Conservation (phyloP, 2,797 vertebrate species). For the Macropodus opercularis region DNA sequence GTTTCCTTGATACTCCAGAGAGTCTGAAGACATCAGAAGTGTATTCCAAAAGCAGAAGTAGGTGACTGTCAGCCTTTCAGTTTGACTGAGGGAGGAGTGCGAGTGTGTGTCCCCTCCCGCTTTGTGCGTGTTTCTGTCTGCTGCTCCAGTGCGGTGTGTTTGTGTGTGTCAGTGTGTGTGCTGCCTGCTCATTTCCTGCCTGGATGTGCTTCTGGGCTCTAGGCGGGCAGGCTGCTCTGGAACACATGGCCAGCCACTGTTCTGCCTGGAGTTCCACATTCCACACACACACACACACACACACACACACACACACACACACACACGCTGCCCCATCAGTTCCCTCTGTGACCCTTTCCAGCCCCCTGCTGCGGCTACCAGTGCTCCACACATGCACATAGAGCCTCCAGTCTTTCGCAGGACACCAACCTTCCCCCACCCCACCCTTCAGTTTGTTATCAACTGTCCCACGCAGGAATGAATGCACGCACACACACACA, state of each 20-base stretch:
- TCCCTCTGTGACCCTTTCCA: conserved; percentile 54
- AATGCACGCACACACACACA: conserved; percentile 22
- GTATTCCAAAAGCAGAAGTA: conserved; percentile 48
- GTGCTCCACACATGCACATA: conserved; percentile 34
- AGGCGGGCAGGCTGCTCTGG: conserved; percentile 59
- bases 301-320: conserved; percentile 17
- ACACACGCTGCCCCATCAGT: conserved; percentile 32
- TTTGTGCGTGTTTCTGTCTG: conserved; percentile 28
- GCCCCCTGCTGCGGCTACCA: conserved; percentile 32
- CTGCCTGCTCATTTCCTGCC: conserved; percentile 76
- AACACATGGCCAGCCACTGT: conserved; percentile 73
- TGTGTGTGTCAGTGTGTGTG: conserved; percentile 37
- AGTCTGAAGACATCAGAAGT: conserved; percentile 25
- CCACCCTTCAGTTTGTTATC: conserved; percentile 36
- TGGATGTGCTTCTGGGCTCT: conserved; percentile 65
- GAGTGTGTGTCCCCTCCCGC: conserved; percentile 36
- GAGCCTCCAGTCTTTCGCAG: conserved; percentile 24
- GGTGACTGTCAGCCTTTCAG: conserved; percentile 34
- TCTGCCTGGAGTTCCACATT: conserved; percentile 74
- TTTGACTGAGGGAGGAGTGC: conserved; percentile 57
- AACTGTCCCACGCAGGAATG: conserved; percentile 50
- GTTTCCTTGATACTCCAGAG: conserved; percentile 27
- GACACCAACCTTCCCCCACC: conserved; percentile 35
- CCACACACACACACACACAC: conserved; percentile 34
- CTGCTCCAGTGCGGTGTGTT: too few species aligned